Percentiles rank a stretch among this genome's conserved stretches.
These are phyloP conservation scores for Crax fasciolata DNA, from an alignment of 2,797 vertebrate genomes.

Conservation along the genomic window DNA sequence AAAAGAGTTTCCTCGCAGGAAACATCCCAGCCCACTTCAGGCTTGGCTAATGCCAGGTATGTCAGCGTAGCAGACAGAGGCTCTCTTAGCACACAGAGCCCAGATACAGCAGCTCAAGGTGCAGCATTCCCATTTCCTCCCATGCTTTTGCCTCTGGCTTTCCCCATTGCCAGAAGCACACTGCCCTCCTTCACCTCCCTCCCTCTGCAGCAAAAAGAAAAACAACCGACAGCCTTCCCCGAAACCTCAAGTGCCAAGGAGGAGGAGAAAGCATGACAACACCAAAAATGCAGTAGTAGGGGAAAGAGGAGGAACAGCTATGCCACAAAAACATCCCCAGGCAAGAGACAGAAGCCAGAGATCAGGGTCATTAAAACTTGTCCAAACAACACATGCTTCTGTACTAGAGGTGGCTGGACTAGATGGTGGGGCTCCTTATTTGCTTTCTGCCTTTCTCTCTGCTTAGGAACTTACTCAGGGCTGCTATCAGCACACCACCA, in stretches of 20 bases:
- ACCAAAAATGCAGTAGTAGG: constrained; percentile 49
- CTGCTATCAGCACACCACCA: not conserved
- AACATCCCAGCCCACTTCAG: not conserved
- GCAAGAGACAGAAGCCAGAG: constrained; percentile 57
- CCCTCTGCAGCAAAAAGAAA: not conserved
- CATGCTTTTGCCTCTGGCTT: not conserved
- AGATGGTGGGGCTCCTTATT: not conserved
- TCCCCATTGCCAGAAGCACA: not conserved
- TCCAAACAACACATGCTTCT: constrained; percentile 52
- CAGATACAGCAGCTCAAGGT: constrained; percentile 8
- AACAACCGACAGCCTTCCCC: not conserved
- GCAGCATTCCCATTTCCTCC: not conserved
- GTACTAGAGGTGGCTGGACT: not conserved
- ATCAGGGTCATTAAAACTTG: constrained; percentile 62
- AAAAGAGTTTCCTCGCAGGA: not conserved
- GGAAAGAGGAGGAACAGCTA: constrained; percentile 44
- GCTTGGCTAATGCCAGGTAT: not conserved
- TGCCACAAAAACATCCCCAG: constrained; percentile 59
- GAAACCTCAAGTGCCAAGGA: not conserved
- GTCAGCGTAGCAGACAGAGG: not conserved
- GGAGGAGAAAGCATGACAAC: constrained; percentile 43
- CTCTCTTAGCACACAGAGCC: not conserved
- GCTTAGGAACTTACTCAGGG: not conserved
- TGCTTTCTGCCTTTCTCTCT: constrained; percentile 2
- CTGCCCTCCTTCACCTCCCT: not conserved